phyloP scores from a whole-genome alignment of 2,113 vertebrate genomes.

The Copsychus sechellarum region DNA sequence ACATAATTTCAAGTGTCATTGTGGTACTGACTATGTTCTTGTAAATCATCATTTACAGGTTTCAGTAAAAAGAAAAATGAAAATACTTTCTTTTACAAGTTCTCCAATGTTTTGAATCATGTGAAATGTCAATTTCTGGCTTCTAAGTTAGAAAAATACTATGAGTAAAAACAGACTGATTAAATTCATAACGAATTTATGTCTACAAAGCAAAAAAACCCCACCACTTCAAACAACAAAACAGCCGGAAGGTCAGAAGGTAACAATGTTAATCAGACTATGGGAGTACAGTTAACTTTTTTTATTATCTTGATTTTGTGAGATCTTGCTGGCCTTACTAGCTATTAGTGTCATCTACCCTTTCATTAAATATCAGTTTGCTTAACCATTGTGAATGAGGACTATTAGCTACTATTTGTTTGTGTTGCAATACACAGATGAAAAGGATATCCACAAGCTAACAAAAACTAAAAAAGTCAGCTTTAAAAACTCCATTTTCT shows the following conservation, averaged over 20 bases:
- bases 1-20: neutral
- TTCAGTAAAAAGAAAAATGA: neutral
- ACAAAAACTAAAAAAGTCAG: conserved; percentile 4
- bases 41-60: neutral
- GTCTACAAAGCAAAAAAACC: neutral
- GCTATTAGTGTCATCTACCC: neutral
- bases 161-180: neutral
- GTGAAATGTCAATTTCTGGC: neutral
- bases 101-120: neutral
- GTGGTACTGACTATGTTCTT: neutral
- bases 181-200: neutral
- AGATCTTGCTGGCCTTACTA: neutral
- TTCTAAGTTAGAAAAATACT: neutral
- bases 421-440: neutral
- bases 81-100: neutral
- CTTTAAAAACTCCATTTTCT: conserved; percentile 6
- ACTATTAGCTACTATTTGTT: neutral
- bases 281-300: neutral
- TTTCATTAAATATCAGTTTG: neutral
- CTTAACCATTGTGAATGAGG: neutral
- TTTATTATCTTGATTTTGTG: neutral
- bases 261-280: neutral
- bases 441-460: conserved; percentile 11
- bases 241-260: neutral
- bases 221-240: neutral